Evolutionary conservation across 2,113 vertebrate species (phyloP), one percentile per base, ranked within the genome.

Genomic region (Thalassarche chlororhynchos): DNA sequence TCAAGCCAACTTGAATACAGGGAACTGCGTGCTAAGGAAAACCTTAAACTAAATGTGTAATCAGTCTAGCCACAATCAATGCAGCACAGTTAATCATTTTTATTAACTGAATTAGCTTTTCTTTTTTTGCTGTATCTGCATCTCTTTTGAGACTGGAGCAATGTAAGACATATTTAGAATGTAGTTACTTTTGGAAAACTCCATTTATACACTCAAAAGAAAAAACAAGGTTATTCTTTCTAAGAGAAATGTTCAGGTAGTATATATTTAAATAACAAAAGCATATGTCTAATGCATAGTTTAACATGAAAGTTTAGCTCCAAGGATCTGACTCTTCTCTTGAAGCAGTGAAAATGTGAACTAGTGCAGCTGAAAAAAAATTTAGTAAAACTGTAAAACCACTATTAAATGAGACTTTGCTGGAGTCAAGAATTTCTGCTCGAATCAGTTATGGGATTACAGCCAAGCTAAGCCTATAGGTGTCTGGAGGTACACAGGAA

Each of bases 41-140:
- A 47, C 66, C 75, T 92, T 81, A 65, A 86, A 79, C 75, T 75
- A 81, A 97, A 94, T 14, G 49, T 96, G 91, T 77, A 85, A 96
- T 97, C 94, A 90, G 89, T 58, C 72, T 76, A 74, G 97, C 84
- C 40, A 72, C 70, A 86, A 97, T 97, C 96, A 95, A 18, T 94
- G 69, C 75, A 91, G 76, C 57, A 51, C 60, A 97, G 46, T 95
- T 98, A 84, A 89, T 97, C 4, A 90, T 82, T 94, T 91, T 95
- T 97, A 93, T 49, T 87, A 91, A 87, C 61, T 75, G 52, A 90
- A 95, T 91, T 93, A 13, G 44, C 17, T 75, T 95, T 57, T 44
- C 11, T 55, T 81, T 89, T 96, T 94, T 77, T 58, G 14, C 68
- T 62, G 15, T 86, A 20, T 65, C 75, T 84, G 72, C 72, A 72